Evolutionary conservation across 2,113 vertebrate genomes (phyloP).

Genomic region (Dunckerocampus dactyliophorus): DNA sequence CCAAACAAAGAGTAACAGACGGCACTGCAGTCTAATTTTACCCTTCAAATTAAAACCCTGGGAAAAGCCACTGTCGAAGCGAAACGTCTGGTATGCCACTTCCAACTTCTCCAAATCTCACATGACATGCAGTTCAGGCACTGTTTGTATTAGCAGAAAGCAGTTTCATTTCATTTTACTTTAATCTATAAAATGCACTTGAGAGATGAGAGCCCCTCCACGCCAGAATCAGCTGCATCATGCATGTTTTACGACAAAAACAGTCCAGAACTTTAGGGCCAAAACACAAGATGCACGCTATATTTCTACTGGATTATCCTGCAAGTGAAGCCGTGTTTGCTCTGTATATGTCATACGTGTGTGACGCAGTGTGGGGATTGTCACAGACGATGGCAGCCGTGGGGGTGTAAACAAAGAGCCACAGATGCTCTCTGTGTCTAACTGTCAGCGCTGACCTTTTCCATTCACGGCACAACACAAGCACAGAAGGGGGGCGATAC

Average conservation of each 20-base stretch:
- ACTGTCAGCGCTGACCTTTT: conserved; percentile 60
- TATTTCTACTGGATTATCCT: background rate
- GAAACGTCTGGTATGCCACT: conserved; percentile 48
- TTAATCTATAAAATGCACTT: too few relatives aligned
- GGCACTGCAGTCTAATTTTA: conserved; percentile 43
- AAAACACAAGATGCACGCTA: background rate
- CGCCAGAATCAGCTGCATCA: background rate
- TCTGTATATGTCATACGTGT: conserved; percentile 1
- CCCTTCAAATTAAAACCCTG: conserved; percentile 36
- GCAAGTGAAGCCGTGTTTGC: background rate
- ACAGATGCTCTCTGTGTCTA: conserved; percentile 43
- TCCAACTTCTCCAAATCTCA: background rate
- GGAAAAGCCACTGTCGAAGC: conserved; percentile 42
- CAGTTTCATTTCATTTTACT: background rate
- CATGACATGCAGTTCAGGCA: background rate
- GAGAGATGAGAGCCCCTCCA: background rate
- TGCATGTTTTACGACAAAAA: background rate
- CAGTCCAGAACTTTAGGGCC: background rate
- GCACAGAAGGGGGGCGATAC: background rate
- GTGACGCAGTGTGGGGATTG: background rate
- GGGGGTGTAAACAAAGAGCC: conserved; percentile 30
- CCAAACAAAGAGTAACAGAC: conserved; percentile 43
- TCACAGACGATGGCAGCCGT: conserved; percentile 27
- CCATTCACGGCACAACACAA: conserved; percentile 20
- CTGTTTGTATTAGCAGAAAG: background rate